phyloP scores from a whole-genome alignment of 2,113 vertebrate genomes.

The Beaufortia kweichowensis region DNA sequence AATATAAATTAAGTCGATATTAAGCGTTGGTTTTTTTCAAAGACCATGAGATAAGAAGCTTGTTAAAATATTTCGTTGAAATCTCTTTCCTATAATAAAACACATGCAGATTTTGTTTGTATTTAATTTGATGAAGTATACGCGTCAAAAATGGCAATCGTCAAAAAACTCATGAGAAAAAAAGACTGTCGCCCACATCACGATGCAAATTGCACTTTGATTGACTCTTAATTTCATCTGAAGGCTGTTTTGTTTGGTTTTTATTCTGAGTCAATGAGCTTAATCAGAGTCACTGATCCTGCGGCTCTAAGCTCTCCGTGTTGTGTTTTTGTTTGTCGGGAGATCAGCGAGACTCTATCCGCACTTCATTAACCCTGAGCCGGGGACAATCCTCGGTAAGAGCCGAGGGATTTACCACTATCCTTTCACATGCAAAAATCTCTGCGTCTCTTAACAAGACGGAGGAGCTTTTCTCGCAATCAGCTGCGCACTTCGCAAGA shows the following conservation, averaged over 20 bases:
- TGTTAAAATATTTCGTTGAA: no score
- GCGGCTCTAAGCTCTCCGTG: conserved; percentile 88
- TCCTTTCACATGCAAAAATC: conserved; percentile 92
- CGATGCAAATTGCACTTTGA: conserved; percentile 90
- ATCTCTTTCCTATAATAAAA: neutral
- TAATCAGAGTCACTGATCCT: conserved; percentile 98
- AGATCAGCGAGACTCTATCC: conserved; percentile 90
- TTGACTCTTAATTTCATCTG: conserved; percentile 98
- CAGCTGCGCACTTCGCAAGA: conserved; percentile 83
- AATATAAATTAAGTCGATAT: no score
- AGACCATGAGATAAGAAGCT: no score
- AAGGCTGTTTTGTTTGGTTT: conserved; percentile 87
- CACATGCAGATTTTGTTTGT: no score
- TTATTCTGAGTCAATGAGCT: conserved; percentile 95
- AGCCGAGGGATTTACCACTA: conserved; percentile 83
- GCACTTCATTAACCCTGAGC: conserved; percentile 99
- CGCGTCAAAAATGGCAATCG: conserved; percentile 19
- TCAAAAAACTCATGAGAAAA: conserved; percentile 23
- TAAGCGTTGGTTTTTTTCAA: no score
- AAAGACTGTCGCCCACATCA: conserved; percentile 50
- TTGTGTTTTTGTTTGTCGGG: conserved; percentile 89
- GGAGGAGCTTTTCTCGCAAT: conserved; percentile 73
- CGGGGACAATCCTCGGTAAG: conserved; percentile 82
- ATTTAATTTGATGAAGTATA: neutral
- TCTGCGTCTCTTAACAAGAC: conserved; percentile 71